Percentiles rank a stretch among this genome's conserved stretches.
Evolutionary conservation across 1,140 invertebrate genomes (phyloP).

Genomic region (Ips typographus): DNA sequence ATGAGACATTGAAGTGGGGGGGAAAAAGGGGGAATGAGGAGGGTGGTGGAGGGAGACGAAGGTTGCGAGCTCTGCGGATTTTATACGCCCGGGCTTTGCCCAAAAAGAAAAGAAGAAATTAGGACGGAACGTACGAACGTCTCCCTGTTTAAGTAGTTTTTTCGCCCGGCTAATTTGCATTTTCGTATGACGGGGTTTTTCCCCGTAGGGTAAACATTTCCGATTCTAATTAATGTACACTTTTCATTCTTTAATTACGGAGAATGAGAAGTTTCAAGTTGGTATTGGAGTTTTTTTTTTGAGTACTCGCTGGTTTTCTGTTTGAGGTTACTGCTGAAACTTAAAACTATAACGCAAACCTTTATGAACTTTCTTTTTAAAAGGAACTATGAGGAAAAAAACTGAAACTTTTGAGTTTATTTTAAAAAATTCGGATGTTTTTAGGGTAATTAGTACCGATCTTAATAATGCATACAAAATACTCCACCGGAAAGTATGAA

Average conservation of each 20-base stretch:
- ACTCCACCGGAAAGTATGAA: too few species aligned
- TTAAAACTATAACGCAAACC: too few species aligned
- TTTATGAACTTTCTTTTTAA: too few species aligned
- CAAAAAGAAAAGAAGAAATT: slow-evolving; percentile 32
- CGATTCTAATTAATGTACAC: slow-evolving; percentile 7
- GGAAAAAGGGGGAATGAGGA: slow-evolving; percentile 21
- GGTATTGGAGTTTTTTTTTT: too few species aligned
- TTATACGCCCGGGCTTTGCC: slow-evolving; percentile 40
- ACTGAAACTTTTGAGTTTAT: too few species aligned
- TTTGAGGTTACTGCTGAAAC: too few species aligned
- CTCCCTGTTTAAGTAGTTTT: slow-evolving; percentile 26
- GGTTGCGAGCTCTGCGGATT: slow-evolving; percentile 41
- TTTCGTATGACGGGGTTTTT: slow-evolving; percentile 12
- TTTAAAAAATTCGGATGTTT: too few species aligned
- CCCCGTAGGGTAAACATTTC: slow-evolving; percentile 9
- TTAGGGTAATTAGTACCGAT: too few species aligned
- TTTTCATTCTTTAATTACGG: slow-evolving; percentile 10
- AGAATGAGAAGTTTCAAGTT: background rate
- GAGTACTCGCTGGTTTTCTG: too few species aligned
- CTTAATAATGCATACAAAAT: too few species aligned
- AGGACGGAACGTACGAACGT: slow-evolving; percentile 25
- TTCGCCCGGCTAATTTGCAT: slow-evolving; percentile 22
- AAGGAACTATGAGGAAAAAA: too few species aligned
- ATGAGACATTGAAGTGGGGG: slow-evolving; percentile 47
- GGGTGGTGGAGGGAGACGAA: slow-evolving; percentile 22